Evolutionary conservation across 2,888 invertebrate genomes (phyloP).

Genomic region (Corbicula japonica): DNA sequence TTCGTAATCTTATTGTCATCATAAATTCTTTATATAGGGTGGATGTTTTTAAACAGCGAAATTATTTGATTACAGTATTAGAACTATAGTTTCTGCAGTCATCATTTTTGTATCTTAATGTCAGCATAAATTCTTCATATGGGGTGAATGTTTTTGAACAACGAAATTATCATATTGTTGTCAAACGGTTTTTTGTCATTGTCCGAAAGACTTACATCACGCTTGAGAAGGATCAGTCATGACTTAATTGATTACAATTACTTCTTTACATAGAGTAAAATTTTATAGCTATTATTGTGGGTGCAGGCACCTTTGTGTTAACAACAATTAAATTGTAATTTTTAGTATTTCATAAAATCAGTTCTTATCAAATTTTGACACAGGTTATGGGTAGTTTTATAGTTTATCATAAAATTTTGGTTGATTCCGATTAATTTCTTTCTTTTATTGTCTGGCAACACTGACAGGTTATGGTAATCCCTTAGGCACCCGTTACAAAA

Average conservation of each 20-base stretch:
- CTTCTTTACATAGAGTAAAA: no score
- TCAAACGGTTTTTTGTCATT: not conserved
- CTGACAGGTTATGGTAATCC: constrained; percentile 26
- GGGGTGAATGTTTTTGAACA: no score
- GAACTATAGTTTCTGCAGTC: no score
- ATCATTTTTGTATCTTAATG: no score
- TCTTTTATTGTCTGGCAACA: constrained; percentile 20
- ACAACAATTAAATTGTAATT: constrained; percentile 36
- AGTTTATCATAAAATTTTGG: constrained; percentile 26
- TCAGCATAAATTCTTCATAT: no score
- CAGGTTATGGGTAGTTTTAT: constrained; percentile 30
- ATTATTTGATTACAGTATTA: no score
- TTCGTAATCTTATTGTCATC: no score
- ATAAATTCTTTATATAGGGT: no score
- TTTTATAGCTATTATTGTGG: constrained; percentile 29
- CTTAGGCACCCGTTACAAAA: constrained; percentile 17
- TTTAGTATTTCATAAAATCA: constrained; percentile 31
- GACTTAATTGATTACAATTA: no score
- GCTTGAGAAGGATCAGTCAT: not conserved
- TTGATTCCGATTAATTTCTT: constrained; percentile 19
- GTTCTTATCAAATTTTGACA: constrained; percentile 28
- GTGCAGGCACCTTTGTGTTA: constrained; percentile 29
- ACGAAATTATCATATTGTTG: not conserved
- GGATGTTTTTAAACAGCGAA: no score
- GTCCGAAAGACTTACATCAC: not conserved